phyloP scores from a whole-genome alignment of 2,888 invertebrate genomes.

The Clitarchus hookeri region DNA sequence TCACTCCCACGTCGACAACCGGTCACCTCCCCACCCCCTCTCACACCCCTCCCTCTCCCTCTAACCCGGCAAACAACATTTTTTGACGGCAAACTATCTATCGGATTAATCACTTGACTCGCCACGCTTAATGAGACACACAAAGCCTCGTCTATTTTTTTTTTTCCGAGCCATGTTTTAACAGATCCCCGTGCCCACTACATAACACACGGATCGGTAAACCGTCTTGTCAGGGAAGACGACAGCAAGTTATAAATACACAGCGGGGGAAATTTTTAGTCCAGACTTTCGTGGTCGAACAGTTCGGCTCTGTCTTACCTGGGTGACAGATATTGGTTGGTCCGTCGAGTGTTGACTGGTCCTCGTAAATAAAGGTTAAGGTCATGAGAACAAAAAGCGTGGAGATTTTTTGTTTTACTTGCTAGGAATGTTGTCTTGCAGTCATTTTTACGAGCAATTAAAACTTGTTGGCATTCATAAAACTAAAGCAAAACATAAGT shows the following conservation, averaged over 20 bases:
- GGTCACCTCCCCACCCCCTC: neutral
- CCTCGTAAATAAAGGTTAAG: too few relatives aligned
- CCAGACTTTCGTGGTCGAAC: neutral
- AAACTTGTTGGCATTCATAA: too few relatives aligned
- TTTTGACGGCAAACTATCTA: slow-evolving; percentile 14
- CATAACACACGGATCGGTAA: neutral
- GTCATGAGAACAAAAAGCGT: too few relatives aligned
- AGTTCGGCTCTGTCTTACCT: neutral
- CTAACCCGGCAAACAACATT: neutral
- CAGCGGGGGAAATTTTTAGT: neutral
- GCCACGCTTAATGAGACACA: slow-evolving; percentile 5
- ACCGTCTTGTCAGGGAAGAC: neutral
- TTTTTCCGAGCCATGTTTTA: neutral
- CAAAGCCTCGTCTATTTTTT: neutral
- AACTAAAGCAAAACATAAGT: too few relatives aligned
- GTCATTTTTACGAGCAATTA: too few relatives aligned
- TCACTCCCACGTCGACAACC: slow-evolving; percentile 12
- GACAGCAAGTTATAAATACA: neutral
- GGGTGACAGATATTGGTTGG: neutral
- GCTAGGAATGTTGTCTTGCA: too few relatives aligned
- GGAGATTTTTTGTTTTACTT: too few relatives aligned
- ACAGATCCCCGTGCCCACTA: neutral
- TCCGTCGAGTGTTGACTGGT: too few relatives aligned
- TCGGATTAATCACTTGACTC: slow-evolving; percentile 2
- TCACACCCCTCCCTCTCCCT: neutral